phyloP scores from a whole-genome alignment of 2,113 vertebrate genomes.

The Callocephalon fimbriatum region DNA sequence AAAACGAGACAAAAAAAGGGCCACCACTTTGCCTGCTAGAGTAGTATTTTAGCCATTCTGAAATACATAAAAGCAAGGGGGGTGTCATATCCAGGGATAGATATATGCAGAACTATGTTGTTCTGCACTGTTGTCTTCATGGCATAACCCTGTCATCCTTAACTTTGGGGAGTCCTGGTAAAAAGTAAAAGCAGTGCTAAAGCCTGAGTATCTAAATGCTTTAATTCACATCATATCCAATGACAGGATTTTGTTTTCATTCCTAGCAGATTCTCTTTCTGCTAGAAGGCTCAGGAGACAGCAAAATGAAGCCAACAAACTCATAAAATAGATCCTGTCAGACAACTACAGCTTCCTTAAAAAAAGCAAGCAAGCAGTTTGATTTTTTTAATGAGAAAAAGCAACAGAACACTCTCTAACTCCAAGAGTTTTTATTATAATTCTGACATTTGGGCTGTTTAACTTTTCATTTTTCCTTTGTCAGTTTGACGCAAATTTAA shows the following conservation, averaged over 20 bases:
- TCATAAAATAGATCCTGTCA: conserved; percentile 32
- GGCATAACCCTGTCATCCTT: neutral
- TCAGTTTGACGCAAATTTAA: neutral
- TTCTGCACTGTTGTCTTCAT: accelerated
- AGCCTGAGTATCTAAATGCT: neutral
- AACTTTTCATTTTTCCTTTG: neutral
- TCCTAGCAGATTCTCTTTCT: conserved; percentile 3
- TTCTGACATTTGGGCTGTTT: neutral
- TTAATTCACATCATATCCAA: neutral
- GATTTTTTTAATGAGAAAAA: conserved; percentile 27
- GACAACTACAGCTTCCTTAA: conserved; percentile 1
- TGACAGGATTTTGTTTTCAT: conserved; percentile 24
- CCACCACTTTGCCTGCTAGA: neutral
- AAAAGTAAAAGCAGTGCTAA: neutral
- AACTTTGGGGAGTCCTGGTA: neutral
- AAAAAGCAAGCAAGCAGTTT: neutral
- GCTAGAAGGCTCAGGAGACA: neutral
- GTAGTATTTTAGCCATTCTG: neutral
- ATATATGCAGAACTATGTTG: neutral
- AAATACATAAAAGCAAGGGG: neutral
- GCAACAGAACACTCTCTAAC: neutral
- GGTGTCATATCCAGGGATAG: neutral
- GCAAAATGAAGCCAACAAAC: conserved; percentile 1
- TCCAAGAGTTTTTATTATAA: neutral
- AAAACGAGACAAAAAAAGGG: neutral